Evolutionary conservation across 2,888 invertebrate genomes (phyloP), one percentile per base, ranked within the genome.

Genomic region (Acanthosoma haemorrhoidale): DNA sequence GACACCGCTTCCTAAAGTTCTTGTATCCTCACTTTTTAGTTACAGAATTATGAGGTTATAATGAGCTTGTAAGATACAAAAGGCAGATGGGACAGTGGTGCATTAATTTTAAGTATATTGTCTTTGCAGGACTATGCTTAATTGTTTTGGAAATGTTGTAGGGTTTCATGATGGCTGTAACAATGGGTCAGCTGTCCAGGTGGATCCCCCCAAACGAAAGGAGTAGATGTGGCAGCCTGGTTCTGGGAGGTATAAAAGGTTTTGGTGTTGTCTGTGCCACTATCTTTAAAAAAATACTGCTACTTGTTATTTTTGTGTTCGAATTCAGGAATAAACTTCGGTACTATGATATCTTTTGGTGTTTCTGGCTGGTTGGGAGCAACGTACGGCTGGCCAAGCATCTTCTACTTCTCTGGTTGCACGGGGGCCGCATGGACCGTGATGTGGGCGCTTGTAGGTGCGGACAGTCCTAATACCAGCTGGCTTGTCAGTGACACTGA

Each of bases 131-230:
- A n/a, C n/a, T n/a, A n/a, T n/a, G n/a, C n/a, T n/a, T n/a, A n/a
- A n/a, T n/a, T n/a, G n/a, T n/a, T n/a, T n/a, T n/a, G n/a, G n/a
- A n/a, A n/a, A n/a, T n/a, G n/a, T 70, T 67, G 5, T 88, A 89
- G 77, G 89, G 88, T 3, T 81, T 86, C 18, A 81, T 88, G 74
- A 87, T 88, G 75, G 89, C 89, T 0, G 85, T 86, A 59, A 80
- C 87, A 0, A 88, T 89, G 74, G 87, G 86, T 0, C 79, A 88
- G 0, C 78, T 89, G 15, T 87, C 89, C 0, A 86, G 86, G 75
- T 89, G 89, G 89, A 86, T 86, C 0, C 91, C 91, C 0, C 81
- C 84, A 0, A 79, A 82, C 1, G 92, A 92, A 77, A 82, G 92
- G 67, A 87, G 89, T 16, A 82, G 88, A 25, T 80, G 91, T 71